Evolutionary conservation across 1,140 invertebrate genomes (phyloP), one percentile per base, ranked within the genome.

Genomic region (Battus philenor): DNA sequence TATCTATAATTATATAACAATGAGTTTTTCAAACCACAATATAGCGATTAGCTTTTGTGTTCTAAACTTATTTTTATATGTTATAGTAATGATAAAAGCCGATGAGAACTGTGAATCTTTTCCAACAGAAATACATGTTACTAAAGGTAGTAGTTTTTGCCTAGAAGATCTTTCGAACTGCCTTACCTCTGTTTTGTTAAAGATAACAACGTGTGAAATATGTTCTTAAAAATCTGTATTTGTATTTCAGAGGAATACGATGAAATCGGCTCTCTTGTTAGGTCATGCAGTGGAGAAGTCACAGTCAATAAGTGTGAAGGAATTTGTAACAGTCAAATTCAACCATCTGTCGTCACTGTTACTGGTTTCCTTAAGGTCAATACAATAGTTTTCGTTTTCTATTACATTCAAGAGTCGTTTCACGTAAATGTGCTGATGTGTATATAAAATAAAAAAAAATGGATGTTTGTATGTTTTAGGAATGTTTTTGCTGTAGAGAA

Each of bases 341-440:
- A 96, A 69, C 95, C 95, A 0, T 96, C 94, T 48, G 93, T 96
- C 8, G 90, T 93, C 22, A 93, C 94, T 6, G 90, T 93, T 5
- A 95, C 94, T 20, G 95, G 95, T 58, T 97, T 97, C 88, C 84
- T 94, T 31, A 97, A 97, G 90, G 95, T n/a, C n/a, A n/a, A n/a
- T 96, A 86, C 29, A 33, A 15, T 17, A 18, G 17, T 22, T 17
- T 30, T 11, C 27, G 12, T 24, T 27, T 17, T 47, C 1, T 12
- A 32, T 15, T 4, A n/a, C n/a, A n/a, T n/a, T n/a, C n/a, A n/a
- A n/a, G n/a, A n/a, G n/a, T n/a, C n/a, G n/a, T n/a, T n/a, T n/a
- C n/a, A n/a, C n/a, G n/a, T n/a, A n/a, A n/a, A n/a, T n/a, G n/a
- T n/a, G n/a, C n/a, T n/a, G n/a, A n/a, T n/a, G n/a, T n/a, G n/a